phyloP scores from a whole-genome alignment of 23 tunicate species.

The Clavelina lepadiformis region DNA sequence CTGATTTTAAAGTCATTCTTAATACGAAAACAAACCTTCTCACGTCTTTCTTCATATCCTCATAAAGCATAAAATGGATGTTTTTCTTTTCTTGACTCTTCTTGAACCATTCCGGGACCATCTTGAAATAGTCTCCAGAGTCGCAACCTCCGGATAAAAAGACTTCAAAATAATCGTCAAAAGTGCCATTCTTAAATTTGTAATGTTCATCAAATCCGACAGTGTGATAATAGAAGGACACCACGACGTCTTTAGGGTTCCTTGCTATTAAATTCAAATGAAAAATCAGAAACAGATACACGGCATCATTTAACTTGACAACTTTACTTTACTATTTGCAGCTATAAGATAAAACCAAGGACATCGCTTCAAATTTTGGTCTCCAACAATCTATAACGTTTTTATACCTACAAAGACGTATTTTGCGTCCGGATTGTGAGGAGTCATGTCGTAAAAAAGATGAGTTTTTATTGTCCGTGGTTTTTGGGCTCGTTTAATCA shows the following conservation, averaged over 20 bases:
- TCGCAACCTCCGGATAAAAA: slow-evolving; percentile 42
- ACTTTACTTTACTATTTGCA: no score
- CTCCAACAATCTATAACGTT: no score
- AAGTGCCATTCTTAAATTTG: slow-evolving; percentile 38
- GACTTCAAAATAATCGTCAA: slow-evolving; percentile 62
- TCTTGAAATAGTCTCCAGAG: slow-evolving; percentile 49
- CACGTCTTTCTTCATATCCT: slow-evolving; percentile 46
- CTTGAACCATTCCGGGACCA: slow-evolving; percentile 46
- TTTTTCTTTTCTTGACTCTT: slow-evolving; percentile 25
- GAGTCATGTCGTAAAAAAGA: slow-evolving; percentile 3
- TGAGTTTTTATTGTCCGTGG: slow-evolving; percentile 54
- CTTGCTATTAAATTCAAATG: no score
- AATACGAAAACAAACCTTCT: slow-evolving; percentile 6
- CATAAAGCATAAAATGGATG: slow-evolving; percentile 45
- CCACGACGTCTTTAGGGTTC: slow-evolving; percentile 54
- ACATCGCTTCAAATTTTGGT: no score
- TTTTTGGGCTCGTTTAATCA: neutral
- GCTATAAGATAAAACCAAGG: no score
- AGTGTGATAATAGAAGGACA: slow-evolving; percentile 55
- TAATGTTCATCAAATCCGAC: slow-evolving; percentile 43
- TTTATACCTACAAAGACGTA: slow-evolving; percentile 44
- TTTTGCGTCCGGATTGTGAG: slow-evolving; percentile 17
- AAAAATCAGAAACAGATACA: no score
- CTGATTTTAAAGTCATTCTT: no score
- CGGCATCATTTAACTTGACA: no score